phyloP scores from a whole-genome alignment of 1,140 invertebrate species.

The Daktulosphaira vitifoliae region DNA sequence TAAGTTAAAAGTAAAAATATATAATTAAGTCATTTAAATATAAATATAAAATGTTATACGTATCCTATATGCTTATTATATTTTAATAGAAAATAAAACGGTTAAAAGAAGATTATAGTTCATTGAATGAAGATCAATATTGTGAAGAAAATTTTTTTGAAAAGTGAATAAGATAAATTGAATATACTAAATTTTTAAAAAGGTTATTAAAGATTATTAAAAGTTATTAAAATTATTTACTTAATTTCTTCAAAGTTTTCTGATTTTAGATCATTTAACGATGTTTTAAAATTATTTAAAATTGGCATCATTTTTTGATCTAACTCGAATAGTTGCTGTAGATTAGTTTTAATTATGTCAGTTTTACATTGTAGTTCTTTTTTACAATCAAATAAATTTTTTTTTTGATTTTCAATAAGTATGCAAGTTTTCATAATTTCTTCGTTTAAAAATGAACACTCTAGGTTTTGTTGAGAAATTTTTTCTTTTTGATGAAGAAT shows the following conservation, averaged over 20 bases:
- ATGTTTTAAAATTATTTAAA: not conserved
- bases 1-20: too few relatives aligned
- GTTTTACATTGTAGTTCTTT: not conserved
- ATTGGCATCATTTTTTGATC: not conserved
- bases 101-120: too few relatives aligned
- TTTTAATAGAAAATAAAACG: too few relatives aligned
- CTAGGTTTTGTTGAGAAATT: not conserved
- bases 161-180: too few relatives aligned
- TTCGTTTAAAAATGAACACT: not conserved
- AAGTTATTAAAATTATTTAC: too few relatives aligned
- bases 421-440: not conserved
- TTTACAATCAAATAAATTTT: not conserved
- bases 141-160: too few relatives aligned
- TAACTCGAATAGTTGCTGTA: not conserved
- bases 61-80: too few relatives aligned
- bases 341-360: not conserved
- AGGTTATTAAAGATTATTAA: too few relatives aligned
- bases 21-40: too few relatives aligned
- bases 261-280: not conserved
- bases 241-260: slow-evolving; percentile 4
- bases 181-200: too few relatives aligned
- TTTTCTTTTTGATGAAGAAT: not conserved
- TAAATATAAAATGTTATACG: too few relatives aligned
- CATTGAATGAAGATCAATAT: too few relatives aligned
- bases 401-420: not conserved